A percentile compares a stretch with the other conserved stretches of the same genome.
These are phyloP conservation scores for Belonocnema kinseyi DNA, from an alignment of 1,140 invertebrate genomes.

Conservation along the genomic window DNA sequence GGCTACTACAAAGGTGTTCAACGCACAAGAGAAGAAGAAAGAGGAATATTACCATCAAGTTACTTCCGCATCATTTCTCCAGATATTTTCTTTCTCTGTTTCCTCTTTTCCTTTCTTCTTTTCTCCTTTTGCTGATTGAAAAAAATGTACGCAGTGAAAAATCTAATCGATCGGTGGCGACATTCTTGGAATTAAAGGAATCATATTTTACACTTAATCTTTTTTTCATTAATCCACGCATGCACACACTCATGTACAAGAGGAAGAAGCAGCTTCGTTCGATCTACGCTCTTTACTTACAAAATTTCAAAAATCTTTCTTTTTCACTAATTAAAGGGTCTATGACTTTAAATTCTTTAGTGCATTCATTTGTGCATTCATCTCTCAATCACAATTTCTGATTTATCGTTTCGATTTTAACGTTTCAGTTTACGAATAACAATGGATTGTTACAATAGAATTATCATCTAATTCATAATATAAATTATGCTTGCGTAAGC, in stretches of 20 bases:
- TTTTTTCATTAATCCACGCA: constrained; percentile 16
- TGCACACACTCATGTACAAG: constrained; percentile 15
- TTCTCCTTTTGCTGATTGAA: neutral
- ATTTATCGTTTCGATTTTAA: constrained; percentile 8
- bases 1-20: no score
- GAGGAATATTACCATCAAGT: neutral
- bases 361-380: neutral
- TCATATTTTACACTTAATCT: constrained; percentile 27
- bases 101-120: neutral
- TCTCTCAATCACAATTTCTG: neutral
- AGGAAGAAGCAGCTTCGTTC: constrained; percentile 9
- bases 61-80: neutral
- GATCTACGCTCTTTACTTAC: constrained; percentile 17
- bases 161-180: constrained; percentile 23
- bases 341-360: neutral
- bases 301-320: constrained; percentile 2
- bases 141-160: neutral
- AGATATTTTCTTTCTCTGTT: neutral
- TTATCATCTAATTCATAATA: neutral
- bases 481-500: neutral
- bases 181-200: constrained; percentile 17
- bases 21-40: neutral
- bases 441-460: constrained; percentile 13
- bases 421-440: constrained; percentile 7
- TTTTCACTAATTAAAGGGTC: constrained; percentile 2